Base-by-base conservation (phyloP, 2,888 invertebrate genomes). In the Teinopalpus imperialis region DNA sequence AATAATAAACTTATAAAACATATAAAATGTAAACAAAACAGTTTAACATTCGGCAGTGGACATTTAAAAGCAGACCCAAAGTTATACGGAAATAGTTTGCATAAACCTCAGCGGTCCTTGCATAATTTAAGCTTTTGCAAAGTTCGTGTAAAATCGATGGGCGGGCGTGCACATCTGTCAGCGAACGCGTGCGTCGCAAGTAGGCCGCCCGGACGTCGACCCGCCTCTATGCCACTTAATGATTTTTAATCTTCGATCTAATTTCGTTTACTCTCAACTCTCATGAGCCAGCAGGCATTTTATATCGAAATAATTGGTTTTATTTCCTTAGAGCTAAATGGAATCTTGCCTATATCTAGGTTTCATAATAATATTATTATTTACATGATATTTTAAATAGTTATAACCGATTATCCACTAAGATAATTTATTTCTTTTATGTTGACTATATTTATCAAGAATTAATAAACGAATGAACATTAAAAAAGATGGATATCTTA, bases 201-300 rank as follows among this genome's bases (percentile, higher is more conserved):
- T 57, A 57, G 57, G 59, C 44, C 59, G 47, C 43, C 31, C 46
- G 55, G 52, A 14, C 59, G 44, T 35, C 43, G 53, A 55, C 58
- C 54, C 44, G 39, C 37, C 48, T 29, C 43, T 44, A 45, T 44
- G 43, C 52, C 40, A 35, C 24, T 43, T 54, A 54, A 52, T 49
- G 48, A 60, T 51, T 57, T 52, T 52, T 52, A 46, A 50, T 52
- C 47, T 53, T 35, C 34, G 32, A 44, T 44, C 44, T 44, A 44
- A 44, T 44, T 44, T 14, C 37, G 16, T 43, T 43, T 30, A 14
- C 36, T 30, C 43, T 36, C 13, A 3, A 14, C 35, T 30, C 29
- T 29, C 43, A 13, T 2, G 36, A 23, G 36, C 30, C 12, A 23
- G 27, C 30, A 14, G 9, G 21, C 30, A 10, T 27, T 14, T 31